phyloP scores from a whole-genome alignment of 2,797 vertebrate species.

The Corythornis leucogaster region DNA sequence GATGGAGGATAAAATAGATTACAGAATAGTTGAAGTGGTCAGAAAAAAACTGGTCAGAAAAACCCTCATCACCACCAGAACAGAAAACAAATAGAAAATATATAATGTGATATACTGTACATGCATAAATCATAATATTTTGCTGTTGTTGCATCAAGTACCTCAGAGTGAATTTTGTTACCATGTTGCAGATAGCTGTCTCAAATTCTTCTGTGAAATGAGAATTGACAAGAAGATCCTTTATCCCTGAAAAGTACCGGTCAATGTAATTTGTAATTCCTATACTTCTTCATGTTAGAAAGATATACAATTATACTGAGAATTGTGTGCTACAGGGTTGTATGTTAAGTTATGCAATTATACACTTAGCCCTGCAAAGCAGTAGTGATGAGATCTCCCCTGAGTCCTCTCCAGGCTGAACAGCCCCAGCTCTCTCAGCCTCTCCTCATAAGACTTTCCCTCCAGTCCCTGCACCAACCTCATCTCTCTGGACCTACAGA shows the following conservation, averaged over 20 bases:
- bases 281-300: background rate
- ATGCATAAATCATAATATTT: background rate
- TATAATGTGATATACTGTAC: background rate
- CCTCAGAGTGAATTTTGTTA: background rate
- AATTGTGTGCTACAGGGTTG: background rate
- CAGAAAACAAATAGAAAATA: background rate
- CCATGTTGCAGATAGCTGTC: background rate
- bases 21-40: background rate
- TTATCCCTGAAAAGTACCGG: background rate
- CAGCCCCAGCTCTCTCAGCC: too few relatives aligned
- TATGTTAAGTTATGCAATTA: background rate
- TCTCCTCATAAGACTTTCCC: too few relatives aligned
- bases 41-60: background rate
- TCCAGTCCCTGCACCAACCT: too few relatives aligned
- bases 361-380: background rate
- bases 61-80: fast-evolving
- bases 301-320: background rate
- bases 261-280: background rate
- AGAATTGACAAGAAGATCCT: background rate
- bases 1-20: background rate
- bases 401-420: too few relatives aligned
- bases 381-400: too few relatives aligned
- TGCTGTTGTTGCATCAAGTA: background rate
- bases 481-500: too few relatives aligned
- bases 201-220: background rate